Percentiles rank a stretch among this genome's conserved stretches.
Evolutionary conservation across 1,140 invertebrate species (phyloP).

Genomic region (Dendroctonus valens): DNA sequence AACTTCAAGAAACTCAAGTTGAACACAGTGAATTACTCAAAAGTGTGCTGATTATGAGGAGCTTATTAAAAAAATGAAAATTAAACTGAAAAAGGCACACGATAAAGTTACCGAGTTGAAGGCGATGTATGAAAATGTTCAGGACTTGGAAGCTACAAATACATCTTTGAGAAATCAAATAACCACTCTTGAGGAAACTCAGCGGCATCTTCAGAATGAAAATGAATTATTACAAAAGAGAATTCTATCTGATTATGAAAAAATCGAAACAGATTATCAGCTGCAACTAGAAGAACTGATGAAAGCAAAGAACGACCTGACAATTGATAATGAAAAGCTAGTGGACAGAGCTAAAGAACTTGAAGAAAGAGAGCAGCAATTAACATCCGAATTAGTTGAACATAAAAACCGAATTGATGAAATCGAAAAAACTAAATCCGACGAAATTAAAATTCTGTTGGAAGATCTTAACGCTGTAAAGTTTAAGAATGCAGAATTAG

Average conservation of each 20-base stretch:
- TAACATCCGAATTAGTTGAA: slow-evolving; percentile 53
- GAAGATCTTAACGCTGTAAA: slow-evolving; percentile 11
- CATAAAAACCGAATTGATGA: slow-evolving; percentile 55
- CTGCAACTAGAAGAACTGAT: slow-evolving; percentile 59
- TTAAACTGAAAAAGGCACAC: slow-evolving; percentile 54
- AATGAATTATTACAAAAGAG: slow-evolving; percentile 55
- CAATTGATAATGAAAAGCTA: slow-evolving; percentile 52
- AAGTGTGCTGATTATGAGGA: slow-evolving; percentile 49
- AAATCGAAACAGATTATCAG: slow-evolving; percentile 60
- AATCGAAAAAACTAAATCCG: slow-evolving; percentile 19
- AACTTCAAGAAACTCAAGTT: slow-evolving; percentile 54
- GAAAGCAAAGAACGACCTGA: slow-evolving; percentile 53
- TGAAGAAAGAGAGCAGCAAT: slow-evolving; percentile 53
- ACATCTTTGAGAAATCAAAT: slow-evolving; percentile 49
- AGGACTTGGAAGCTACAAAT: slow-evolving; percentile 40
- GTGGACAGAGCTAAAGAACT: slow-evolving; percentile 54
- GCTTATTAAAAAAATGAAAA: slow-evolving; percentile 52
- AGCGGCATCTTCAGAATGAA: slow-evolving; percentile 54
- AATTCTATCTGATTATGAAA: slow-evolving; percentile 59
- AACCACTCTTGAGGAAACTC: slow-evolving; percentile 51
- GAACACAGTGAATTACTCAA: slow-evolving; percentile 58
- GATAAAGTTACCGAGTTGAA: slow-evolving; percentile 39
- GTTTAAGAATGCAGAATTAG: slow-evolving; percentile 16
- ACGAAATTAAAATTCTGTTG: slow-evolving; percentile 14
- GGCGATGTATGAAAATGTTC: slow-evolving; percentile 19